Evolutionary conservation across 2,888 invertebrate species (phyloP).

Genomic region (Oxycera nigricornis): DNA sequence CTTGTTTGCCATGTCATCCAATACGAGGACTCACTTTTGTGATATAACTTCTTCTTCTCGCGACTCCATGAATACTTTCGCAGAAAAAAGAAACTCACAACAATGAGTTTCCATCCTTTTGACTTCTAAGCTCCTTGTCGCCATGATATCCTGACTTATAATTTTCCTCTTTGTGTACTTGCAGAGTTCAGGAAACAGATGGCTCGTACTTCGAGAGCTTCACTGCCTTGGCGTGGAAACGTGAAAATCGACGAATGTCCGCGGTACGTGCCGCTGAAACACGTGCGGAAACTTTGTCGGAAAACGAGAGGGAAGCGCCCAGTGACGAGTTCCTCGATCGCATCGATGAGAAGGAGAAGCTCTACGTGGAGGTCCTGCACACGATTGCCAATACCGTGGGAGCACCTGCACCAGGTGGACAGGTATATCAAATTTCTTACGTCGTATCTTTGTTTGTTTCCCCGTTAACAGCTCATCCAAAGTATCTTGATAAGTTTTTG

Average conservation of each 20-base stretch:
- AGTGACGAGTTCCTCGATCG: constrained; percentile 59
- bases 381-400: constrained; percentile 94
- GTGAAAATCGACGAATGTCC: constrained; percentile 84
- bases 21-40: too few relatives aligned
- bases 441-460: background rate
- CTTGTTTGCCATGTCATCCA: too few relatives aligned
- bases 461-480: too few relatives aligned
- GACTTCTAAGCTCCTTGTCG: too few relatives aligned
- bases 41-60: too few relatives aligned
- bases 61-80: too few relatives aligned
- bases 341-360: constrained; percentile 68
- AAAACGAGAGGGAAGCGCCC: constrained; percentile 61
- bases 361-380: constrained; percentile 91
- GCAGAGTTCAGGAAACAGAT: constrained; percentile 92
- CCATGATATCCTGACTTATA: too few relatives aligned
- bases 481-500: too few relatives aligned
- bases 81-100: too few relatives aligned
- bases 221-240: constrained; percentile 90
- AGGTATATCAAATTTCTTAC: constrained; percentile 53
- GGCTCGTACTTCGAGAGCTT: constrained; percentile 95
- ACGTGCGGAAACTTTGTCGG: constrained; percentile 72
- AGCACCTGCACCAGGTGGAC: constrained; percentile 76
- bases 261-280: constrained; percentile 78
- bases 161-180: constrained; percentile 33
- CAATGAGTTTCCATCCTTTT: too few relatives aligned